phyloP scores from a whole-genome alignment of 2,888 invertebrate species.

The Ametastegia equiseti region DNA sequence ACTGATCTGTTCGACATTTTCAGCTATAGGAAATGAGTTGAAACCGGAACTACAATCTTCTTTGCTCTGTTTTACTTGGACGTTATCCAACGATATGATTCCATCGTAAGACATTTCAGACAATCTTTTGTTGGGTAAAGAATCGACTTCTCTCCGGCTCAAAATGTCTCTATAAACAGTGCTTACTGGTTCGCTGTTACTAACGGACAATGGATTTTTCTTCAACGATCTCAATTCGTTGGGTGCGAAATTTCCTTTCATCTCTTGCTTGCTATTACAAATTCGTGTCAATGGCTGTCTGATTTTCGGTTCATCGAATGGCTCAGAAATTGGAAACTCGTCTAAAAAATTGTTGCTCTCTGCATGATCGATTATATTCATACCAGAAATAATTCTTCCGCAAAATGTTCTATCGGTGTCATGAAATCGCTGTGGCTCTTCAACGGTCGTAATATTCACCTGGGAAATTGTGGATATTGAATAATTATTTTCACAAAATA shows the following conservation, averaged over 20 bases:
- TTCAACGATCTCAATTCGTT: background rate
- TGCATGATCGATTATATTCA: background rate
- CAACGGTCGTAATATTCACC: background rate
- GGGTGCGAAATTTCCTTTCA: background rate
- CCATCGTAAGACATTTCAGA: background rate
- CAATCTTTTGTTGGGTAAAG: background rate
- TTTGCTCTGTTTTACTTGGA: background rate
- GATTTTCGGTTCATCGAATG: background rate
- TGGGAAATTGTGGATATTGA: background rate
- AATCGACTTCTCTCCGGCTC: background rate
- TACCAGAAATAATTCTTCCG: background rate
- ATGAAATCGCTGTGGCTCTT: background rate
- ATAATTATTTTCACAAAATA: background rate
- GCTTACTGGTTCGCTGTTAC: slow-evolving; percentile 1
- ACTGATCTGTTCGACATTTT: background rate
- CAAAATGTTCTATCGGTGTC: background rate
- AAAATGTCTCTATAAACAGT: background rate
- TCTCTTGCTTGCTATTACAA: background rate
- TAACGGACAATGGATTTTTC: background rate
- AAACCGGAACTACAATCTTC: background rate
- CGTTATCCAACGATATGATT: background rate
- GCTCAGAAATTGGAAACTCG: background rate
- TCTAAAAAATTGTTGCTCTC: background rate
- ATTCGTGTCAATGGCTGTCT: background rate
- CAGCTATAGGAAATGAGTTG: background rate